Evolutionary conservation across 2,797 vertebrate species (phyloP), one percentile per base, ranked within the genome.

Genomic region (Tenualosa ilisha): DNA sequence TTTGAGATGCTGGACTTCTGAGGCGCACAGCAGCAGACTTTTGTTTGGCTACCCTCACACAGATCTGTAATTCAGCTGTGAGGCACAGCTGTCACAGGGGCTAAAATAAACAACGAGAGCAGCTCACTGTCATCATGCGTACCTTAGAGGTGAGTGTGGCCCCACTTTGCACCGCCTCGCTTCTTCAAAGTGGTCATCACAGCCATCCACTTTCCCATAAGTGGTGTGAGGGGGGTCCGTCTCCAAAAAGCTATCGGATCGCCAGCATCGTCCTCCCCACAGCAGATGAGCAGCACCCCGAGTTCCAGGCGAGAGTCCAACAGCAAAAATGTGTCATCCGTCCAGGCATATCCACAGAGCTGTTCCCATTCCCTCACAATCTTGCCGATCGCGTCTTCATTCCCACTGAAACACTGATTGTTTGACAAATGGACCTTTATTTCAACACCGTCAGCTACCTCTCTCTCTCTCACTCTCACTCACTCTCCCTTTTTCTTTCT

Each of bases 361-460:
- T 83, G 4, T 12, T 51, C 61, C 81, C 85, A 86, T 63, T 46
- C 83, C 84, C 83, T 81, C 51, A 40, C 83, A 85, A 86, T 85
- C 84, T 84, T 82, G 83, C 61, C 79, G 81, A 81, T 46, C 85
- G 81, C 82, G 61, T 87, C 87, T 85, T 65, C 88, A 91, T 88
- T 91, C 87, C 88, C 88, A 85, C 81, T 88, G 88, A 83, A 89
- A 89, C 54, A 82, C 92, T 85, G 91, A 88, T 88, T 86, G 85
- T 82, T 85, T 89, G 84, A 87, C 88, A 86, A 90, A 91, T 90
- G 89, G 90, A 89, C 90, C 85, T 82, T 93, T 91, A 92, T 93
- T 90, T 89, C 87, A 91, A 90, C 89, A 92, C 86, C 91, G 91
- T 87, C 86, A 88, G 87, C 90, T 86, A 87, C 85, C 85, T 81